Evolutionary conservation across 2,888 invertebrate genomes (phyloP).

Genomic region (Pammene fasciana): DNA sequence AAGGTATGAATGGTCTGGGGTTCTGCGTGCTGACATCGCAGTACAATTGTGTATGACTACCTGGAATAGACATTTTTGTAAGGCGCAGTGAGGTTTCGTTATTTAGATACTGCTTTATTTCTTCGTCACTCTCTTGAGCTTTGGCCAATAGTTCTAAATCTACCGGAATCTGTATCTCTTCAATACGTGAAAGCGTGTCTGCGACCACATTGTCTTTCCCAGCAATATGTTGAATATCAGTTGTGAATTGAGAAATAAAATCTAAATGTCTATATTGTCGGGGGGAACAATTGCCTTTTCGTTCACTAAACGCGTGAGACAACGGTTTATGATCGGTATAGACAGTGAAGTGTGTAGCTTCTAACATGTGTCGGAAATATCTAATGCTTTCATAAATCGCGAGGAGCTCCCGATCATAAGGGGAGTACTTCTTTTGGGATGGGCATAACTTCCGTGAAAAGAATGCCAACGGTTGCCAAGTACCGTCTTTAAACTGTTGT

Average conservation of each 20-base stretch:
- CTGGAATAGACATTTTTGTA: too few species aligned
- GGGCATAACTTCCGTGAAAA: neutral
- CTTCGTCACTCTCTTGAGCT: too few species aligned
- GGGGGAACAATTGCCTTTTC: neutral
- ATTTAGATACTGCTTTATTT: too few species aligned
- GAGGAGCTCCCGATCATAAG: neutral
- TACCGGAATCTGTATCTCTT: too few species aligned
- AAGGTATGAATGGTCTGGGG: too few species aligned
- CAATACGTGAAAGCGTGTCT: too few species aligned
- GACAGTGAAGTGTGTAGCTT: neutral
- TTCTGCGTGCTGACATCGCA: too few species aligned
- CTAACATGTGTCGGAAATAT: neutral
- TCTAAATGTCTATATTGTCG: neutral
- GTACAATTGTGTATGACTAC: too few species aligned
- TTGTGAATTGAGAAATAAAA: neutral
- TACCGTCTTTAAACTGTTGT: constrained; percentile 51
- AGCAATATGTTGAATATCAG: neutral
- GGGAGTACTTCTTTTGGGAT: neutral
- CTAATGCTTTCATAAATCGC: neutral
- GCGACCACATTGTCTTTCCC: constrained; percentile 1
- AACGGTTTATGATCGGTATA: neutral
- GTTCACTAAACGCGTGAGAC: neutral
- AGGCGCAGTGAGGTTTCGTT: too few species aligned
- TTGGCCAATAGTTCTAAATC: too few species aligned
- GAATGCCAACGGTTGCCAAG: neutral